phyloP scores from a whole-genome alignment of 2,888 invertebrate species.

The Tinea semifulvella region DNA sequence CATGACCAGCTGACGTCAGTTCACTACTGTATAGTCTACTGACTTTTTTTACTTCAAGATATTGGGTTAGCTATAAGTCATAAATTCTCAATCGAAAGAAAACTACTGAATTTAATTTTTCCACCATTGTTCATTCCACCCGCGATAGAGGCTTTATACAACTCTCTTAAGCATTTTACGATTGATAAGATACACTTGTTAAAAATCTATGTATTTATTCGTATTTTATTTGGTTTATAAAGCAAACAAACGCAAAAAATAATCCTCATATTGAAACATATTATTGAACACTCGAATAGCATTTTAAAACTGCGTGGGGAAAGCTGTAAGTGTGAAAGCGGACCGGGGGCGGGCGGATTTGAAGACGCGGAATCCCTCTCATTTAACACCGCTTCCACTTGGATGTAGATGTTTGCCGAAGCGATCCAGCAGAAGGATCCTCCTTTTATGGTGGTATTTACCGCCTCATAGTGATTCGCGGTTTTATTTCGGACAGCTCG shows the following conservation, averaged over 20 bases:
- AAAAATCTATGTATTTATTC: too few relatives aligned
- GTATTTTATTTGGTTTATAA: too few relatives aligned
- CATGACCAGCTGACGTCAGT: too few relatives aligned
- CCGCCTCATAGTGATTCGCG: conserved; percentile 64
- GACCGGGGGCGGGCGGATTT: conserved; percentile 19
- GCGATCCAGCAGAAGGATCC: conserved; percentile 58
- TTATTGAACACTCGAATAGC: conserved; percentile 2
- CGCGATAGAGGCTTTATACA: too few relatives aligned
- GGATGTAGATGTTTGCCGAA: conserved; percentile 66
- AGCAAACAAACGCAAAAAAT: background rate
- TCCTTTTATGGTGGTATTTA: conserved; percentile 63
- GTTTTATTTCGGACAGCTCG: conserved; percentile 64
- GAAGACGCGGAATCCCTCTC: conserved; percentile 58
- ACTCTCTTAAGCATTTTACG: too few relatives aligned
- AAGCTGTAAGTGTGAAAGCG: conserved; percentile 16
- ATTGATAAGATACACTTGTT: too few relatives aligned
- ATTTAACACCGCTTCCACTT: conserved; percentile 61
- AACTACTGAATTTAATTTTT: too few relatives aligned
- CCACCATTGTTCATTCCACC: too few relatives aligned
- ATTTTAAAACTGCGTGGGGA: background rate
- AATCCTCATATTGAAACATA: background rate
- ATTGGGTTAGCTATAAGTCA: too few relatives aligned
- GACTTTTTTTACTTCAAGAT: too few relatives aligned
- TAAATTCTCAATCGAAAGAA: too few relatives aligned
- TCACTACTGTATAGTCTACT: too few relatives aligned